Evolutionary conservation across 1,140 invertebrate species (phyloP).

Genomic region (Lasioglossum baleicum): DNA sequence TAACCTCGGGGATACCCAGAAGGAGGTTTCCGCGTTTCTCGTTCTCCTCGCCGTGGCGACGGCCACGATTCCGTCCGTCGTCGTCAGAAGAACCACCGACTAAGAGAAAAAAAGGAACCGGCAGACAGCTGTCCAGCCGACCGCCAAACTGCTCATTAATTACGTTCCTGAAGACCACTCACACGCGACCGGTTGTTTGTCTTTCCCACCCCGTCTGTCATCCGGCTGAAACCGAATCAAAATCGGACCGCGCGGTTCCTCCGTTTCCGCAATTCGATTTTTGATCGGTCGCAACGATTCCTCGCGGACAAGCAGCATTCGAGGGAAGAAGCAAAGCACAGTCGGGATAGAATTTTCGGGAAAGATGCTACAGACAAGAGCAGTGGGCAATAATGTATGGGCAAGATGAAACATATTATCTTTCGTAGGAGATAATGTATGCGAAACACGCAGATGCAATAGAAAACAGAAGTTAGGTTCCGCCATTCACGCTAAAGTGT

Average conservation of each 20-base stretch:
- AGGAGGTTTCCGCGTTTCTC: conserved; percentile 72
- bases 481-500: too few species aligned
- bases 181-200: conserved; percentile 68
- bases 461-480: too few species aligned
- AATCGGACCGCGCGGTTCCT: conserved; percentile 48
- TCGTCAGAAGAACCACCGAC: not conserved
- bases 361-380: too few species aligned
- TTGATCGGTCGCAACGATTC: not conserved
- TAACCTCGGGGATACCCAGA: conserved; percentile 56
- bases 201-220: conserved; percentile 47
- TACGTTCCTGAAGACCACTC: conserved; percentile 65
- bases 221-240: conserved; percentile 54
- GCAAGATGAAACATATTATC: too few species aligned
- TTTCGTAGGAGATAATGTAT: not conserved
- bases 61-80: conserved; percentile 69
- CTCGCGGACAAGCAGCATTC: too few species aligned
- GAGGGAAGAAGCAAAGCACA: too few species aligned
- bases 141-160: conserved; percentile 79
- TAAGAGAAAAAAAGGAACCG: conserved; percentile 62
- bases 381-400: too few species aligned
- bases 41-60: conserved; percentile 49
- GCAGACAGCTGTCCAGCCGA: conserved; percentile 78
- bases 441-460: too few species aligned
- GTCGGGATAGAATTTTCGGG: too few species aligned
- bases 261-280: conserved; percentile 25